Evolutionary conservation across 2,888 invertebrate species (phyloP), one percentile per base, ranked within the genome.

Genomic region (Cosmia trapezina): DNA sequence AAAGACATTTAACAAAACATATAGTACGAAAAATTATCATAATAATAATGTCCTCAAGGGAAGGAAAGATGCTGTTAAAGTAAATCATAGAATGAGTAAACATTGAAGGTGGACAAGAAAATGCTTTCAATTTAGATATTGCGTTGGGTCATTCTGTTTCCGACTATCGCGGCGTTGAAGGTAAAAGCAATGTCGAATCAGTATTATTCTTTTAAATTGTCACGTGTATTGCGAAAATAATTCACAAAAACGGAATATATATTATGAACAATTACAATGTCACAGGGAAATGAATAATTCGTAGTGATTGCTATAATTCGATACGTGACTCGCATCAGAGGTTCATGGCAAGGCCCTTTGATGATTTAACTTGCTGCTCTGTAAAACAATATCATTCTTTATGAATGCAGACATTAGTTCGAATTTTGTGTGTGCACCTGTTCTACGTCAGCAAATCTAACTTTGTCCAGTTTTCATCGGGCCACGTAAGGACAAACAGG

Each of bases 401-500:
- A 88, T 80, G 33, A 4, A 59, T 11, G 68, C 62, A 47, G 59
- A 0, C 17, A 82, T 90, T 86, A 84, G 88, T 80, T 79, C 70
- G 70, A 87, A 73, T 86, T 86, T 91, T 63, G 76, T 77, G 70
- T 86, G 78, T 64, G 61, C 33, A 73, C 70, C 37, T 63, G 70
- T 73, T 68, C 22, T 61, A 53, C 66, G 72, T 63, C 66, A 70
- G 76, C 76, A 74, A 81, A 78, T 78, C 75, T 85, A 79, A 84
- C 81, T 84, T 86, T 86, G 88, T 88, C 87, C 83, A 86, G 88
- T 89, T 90, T 89, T 90, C 83, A 87, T 89, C 76, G 85, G 86
- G 84, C 89, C 85, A 86, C 83, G 89, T 91, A 91, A 93, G 93
- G 93, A 93, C 89, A 93, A 93, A 93, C 95, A 95, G 95, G 95